Base-by-base conservation (phyloP, 1,140 invertebrate genomes). In the Psilanteris sp. region DNA sequence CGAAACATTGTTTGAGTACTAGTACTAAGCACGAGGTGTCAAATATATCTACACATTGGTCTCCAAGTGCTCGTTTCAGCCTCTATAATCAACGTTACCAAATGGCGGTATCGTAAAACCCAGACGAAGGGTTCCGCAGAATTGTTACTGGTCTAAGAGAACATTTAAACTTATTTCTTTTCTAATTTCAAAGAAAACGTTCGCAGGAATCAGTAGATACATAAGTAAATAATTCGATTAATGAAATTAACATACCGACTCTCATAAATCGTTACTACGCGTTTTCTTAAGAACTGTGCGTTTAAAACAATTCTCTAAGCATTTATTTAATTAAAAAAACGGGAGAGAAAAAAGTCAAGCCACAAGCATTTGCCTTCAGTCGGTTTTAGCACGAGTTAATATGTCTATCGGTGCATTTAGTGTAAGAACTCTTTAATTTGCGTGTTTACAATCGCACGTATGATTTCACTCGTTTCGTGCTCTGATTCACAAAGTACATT, bases 51-150 rank as follows among this genome's bases (percentile, higher is more conserved):
- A 52, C 66, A 59, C 59, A 59, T 76, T 70, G 72, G 72, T 76
- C 72, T 76, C 64, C 50, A 43, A 76, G 64, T 70, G 72, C 64
- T 76, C 72, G 64, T 68, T 76, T 57, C 41, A 52, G 36, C 41
- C 57, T 76, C 72, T 57, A 76, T 70, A 76, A 76, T 76, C 64
- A 76, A 70, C 48, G 50, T 76, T 34, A 37, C 55, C 57, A 64
- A 76, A 76, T 76, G 64, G 57, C 18, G 64, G 72, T 66, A 64
- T 76, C 62, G 72, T 76, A 76, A 76, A 76, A 76, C 57, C 64
- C 57, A 57, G 54, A 61, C 61, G 72, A 75, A 74, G 46, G 62
- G 71, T 55, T 66, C 59, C 43, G 22, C 46, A 32, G 16, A 74
- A 74, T 74, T 74, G 62, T 62, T 22, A 27, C 54, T 61, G 54